Evolutionary conservation across 2,888 invertebrate genomes (phyloP).

Genomic region (Hirtodrosophila histrioides): DNA sequence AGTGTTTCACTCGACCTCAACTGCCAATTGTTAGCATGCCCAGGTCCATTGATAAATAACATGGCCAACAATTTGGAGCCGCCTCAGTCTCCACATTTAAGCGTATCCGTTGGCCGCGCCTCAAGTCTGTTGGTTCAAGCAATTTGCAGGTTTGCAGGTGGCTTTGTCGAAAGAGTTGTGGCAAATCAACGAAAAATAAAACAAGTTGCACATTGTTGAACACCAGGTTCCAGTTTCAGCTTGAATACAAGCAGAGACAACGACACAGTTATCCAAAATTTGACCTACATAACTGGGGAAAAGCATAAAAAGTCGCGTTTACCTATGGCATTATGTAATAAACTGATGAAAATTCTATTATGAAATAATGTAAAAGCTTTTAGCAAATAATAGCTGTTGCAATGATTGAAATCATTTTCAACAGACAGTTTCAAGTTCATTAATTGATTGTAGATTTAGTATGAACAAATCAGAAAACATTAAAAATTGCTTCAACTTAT

Average conservation of each 20-base stretch:
- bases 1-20: constrained; percentile 32
- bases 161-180: constrained; percentile 40
- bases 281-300: constrained; percentile 38
- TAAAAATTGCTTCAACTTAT: too few species aligned
- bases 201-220: constrained; percentile 45
- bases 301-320: constrained; percentile 7
- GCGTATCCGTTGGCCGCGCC: constrained; percentile 39
- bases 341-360: constrained; percentile 41
- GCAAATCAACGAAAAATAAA: constrained; percentile 26
- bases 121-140: constrained; percentile 41
- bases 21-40: constrained; percentile 27
- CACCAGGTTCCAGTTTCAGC: constrained; percentile 50
- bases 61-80: constrained; percentile 27
- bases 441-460: too few species aligned
- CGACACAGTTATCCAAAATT: constrained; percentile 46
- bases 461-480: too few species aligned
- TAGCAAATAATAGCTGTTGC: constrained; percentile 1
- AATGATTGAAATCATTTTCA: constrained; percentile 22
- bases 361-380: constrained; percentile 22
- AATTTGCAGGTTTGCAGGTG: constrained; percentile 66
- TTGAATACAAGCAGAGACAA: constrained; percentile 3
- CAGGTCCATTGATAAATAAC: constrained; percentile 42
- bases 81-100: constrained; percentile 18
- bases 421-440: background rate
- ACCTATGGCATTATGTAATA: constrained; percentile 17